These are phyloP conservation scores for Gadus macrocephalus DNA, from an alignment of 2,113 vertebrate genomes.

Conservation along the genomic window DNA sequence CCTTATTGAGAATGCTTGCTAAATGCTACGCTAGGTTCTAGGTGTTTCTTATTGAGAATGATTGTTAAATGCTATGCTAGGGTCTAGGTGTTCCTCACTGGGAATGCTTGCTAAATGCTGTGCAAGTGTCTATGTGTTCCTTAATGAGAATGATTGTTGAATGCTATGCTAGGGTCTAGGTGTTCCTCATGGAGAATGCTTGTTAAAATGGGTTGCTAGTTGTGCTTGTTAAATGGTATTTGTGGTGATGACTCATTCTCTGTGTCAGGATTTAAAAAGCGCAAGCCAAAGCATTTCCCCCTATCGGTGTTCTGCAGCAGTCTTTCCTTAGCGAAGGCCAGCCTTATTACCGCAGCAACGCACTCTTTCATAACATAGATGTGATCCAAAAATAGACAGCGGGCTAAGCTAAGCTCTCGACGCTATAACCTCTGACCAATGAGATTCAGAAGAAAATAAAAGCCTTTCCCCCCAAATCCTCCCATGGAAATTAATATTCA, in stretches of 20 bases:
- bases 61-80: neutral
- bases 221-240: too few species aligned
- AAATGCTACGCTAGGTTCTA: too few species aligned
- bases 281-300: constrained; percentile 37
- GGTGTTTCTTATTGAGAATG: too few species aligned
- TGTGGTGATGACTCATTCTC: constrained; percentile 46
- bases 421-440: constrained; percentile 20
- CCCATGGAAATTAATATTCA: constrained; percentile 8
- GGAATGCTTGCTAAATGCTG: too few species aligned
- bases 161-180: too few species aligned
- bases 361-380: constrained; percentile 44
- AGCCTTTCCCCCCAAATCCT: neutral
- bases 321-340: constrained; percentile 39
- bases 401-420: constrained; percentile 21
- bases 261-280: constrained; percentile 49
- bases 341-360: constrained; percentile 50
- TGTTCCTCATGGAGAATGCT: too few species aligned
- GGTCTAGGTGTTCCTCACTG: too few species aligned
- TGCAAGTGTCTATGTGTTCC: too few species aligned
- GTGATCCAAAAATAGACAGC: constrained; percentile 40
- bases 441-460: constrained; percentile 17
- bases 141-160: neutral
- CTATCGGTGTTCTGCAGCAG: constrained; percentile 31
- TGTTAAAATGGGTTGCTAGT: constrained; percentile 31
- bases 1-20: constrained; percentile 17